Base-by-base conservation (phyloP, 2,113 vertebrate genomes). In the Caranx melampygus region DNA sequence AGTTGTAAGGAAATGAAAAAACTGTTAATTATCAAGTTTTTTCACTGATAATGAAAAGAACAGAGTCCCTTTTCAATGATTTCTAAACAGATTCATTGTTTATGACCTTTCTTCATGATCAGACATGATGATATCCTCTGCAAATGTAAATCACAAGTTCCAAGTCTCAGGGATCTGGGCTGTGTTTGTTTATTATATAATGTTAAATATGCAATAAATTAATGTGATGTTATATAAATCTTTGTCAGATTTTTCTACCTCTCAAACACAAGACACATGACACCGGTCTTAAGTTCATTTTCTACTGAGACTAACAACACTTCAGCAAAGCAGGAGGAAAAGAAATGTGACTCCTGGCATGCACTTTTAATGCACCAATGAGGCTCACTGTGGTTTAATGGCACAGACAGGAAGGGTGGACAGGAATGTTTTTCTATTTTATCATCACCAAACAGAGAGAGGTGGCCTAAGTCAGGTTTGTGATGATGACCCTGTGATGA, bases 371-470 rank as follows among this genome's bases (percentile, higher is more conserved):
- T 12, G 57, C 62, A 58, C 33, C 69, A 51, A 5, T 31, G 65
- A 54, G 26, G 34, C 4, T 73, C 31, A 20, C 3, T 44, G 51
- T 44, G 45, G 45, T 60, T 77, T 37, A n/a, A 61, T 6, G 31
- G 59, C 1, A 6, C n/a, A 44, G 49, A 44, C 58, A 6, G 4
- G 13, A 34, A 54, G 1, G 6, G 6, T 37, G 10, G 55, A 55
- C 40, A 5, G 47, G 37, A 65, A 77, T 60, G 21, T 57, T 26
- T 63, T 26, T 63, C 52, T 20, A 58, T 70, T 54, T n/a, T 37
- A 66, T 67, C n/a, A 73, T 57, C 21, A n/a, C 37, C 21, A 78
- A 26, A 63, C 51, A 35, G 55, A 61, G 45, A 64, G 65, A 74
- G 45, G 12, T 2, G 7, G 5, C 33, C 15, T n/a, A 52, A 66